A percentile compares a stretch with the other conserved stretches of the same genome.
These are phyloP conservation scores for Drosophila histrio DNA, from an alignment of 2,888 invertebrate species.

Conservation along the genomic window DNA sequence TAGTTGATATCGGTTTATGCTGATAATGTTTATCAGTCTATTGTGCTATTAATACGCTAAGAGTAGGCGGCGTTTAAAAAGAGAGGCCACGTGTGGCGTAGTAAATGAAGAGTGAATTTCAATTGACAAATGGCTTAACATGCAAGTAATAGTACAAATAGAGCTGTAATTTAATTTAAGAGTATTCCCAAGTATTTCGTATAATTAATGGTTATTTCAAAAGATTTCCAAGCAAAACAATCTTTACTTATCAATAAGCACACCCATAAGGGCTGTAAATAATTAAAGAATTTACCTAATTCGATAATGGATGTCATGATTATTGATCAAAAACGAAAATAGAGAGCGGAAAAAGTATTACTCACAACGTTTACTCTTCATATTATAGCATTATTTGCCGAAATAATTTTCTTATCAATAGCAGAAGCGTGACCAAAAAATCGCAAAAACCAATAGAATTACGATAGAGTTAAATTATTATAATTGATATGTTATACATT, in stretches of 20 bases:
- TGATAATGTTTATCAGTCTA: conserved; percentile 56
- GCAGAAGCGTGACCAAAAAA: conserved; percentile 15
- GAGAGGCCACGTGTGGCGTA: background rate
- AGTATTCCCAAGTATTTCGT: background rate
- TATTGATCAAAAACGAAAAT: conserved; percentile 1
- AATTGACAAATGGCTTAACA: background rate
- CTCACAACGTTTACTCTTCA: background rate
- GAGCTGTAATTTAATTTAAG: background rate
- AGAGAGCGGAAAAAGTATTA: conserved; percentile 3
- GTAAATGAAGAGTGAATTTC: conserved; percentile 13
- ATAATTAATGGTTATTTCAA: background rate
- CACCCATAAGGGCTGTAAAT: background rate
- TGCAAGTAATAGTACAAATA: background rate
- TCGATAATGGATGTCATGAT: conserved; percentile 7
- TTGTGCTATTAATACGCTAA: conserved; percentile 38
- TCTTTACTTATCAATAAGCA: background rate
- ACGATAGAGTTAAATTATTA: background rate
- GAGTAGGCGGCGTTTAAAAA: conserved; percentile 32
- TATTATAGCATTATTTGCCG: background rate
- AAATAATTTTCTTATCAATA: conserved; percentile 26
- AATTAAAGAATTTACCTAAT: background rate
- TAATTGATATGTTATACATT: conserved; percentile 4
- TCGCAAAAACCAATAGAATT: background rate
- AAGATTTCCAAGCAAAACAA: too few species aligned
- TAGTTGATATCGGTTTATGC: conserved; percentile 35